Evolutionary conservation across 2,113 vertebrate species (phyloP).

Genomic region (Rafetus swinhoei): DNA sequence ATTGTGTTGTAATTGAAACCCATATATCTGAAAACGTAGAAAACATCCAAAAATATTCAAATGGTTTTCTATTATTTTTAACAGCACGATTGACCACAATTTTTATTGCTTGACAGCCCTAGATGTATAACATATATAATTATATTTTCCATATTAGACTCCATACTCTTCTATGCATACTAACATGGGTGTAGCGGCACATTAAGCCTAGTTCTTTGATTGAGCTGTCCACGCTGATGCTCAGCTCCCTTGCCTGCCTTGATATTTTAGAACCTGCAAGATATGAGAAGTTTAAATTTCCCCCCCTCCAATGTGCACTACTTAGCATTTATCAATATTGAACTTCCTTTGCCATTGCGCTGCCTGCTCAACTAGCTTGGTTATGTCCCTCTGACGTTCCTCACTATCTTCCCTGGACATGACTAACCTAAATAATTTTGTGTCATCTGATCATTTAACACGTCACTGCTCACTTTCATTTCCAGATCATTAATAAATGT

Average conservation of each 20-base stretch:
- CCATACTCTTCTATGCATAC: neutral
- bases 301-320: rapidly evolving
- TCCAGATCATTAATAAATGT: neutral
- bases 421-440: neutral
- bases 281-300: neutral
- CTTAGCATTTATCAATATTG: neutral
- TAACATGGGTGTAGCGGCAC: neutral
- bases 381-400: neutral
- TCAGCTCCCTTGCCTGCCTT: neutral
- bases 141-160: neutral
- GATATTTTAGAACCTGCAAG: neutral
- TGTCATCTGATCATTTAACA: neutral
- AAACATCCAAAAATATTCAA: too few species aligned
- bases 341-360: neutral
- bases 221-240: neutral
- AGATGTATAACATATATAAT: neutral
- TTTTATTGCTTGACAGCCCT: too few species aligned
- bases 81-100: too few species aligned
- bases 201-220: neutral
- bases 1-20: too few species aligned
- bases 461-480: neutral
- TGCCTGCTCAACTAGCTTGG: neutral
- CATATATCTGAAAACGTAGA: too few species aligned
- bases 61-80: too few species aligned
- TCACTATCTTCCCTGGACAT: neutral